Percentiles rank a stretch among this genome's conserved stretches.
phyloP scores from a whole-genome alignment of 1,140 invertebrate genomes.

The Teleopsis dalmanni region DNA sequence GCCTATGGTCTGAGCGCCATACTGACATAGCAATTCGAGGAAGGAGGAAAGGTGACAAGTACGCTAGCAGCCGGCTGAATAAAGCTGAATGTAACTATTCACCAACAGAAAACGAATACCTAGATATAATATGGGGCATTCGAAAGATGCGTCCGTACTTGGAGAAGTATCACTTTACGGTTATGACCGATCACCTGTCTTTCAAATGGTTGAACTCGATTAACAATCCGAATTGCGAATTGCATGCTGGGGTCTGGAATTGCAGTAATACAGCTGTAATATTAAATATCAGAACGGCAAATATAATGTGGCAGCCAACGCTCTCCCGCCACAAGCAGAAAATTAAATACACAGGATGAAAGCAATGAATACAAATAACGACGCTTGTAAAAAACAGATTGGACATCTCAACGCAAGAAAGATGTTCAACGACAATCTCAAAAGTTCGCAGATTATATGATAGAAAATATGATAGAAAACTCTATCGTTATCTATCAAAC shows the following conservation, averaged over 20 bases:
- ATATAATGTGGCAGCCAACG: slow-evolving; percentile 24
- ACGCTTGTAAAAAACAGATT: too few relatives aligned
- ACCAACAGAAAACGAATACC: slow-evolving; percentile 45
- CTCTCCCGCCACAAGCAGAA: slow-evolving; percentile 17
- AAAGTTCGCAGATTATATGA: not conserved
- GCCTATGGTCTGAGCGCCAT: slow-evolving; percentile 15
- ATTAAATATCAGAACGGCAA: slow-evolving; percentile 20
- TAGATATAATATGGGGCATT: slow-evolving; percentile 38
- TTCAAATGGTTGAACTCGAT: slow-evolving; percentile 38
- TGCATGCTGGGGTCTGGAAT: slow-evolving; percentile 14
- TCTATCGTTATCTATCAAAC: not conserved
- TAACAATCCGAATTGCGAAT: slow-evolving; percentile 24
- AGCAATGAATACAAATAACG: not conserved
- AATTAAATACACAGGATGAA: not conserved
- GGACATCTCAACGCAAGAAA: not conserved
- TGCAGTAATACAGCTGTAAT: slow-evolving; percentile 19
- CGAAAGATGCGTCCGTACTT: slow-evolving; percentile 7
- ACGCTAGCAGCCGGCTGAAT: slow-evolving; percentile 12
- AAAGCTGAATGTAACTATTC: slow-evolving; percentile 33
- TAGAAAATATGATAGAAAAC: not conserved
- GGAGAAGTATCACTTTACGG: slow-evolving; percentile 8
- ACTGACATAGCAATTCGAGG: slow-evolving; percentile 20
- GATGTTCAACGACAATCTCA: not conserved
- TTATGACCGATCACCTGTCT: slow-evolving; percentile 16
- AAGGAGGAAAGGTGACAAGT: slow-evolving; percentile 25